Evolutionary conservation across 2,888 invertebrate genomes (phyloP), one percentile per base, ranked within the genome.

Genomic region (Acanthococcus lagerstroemiae): DNA sequence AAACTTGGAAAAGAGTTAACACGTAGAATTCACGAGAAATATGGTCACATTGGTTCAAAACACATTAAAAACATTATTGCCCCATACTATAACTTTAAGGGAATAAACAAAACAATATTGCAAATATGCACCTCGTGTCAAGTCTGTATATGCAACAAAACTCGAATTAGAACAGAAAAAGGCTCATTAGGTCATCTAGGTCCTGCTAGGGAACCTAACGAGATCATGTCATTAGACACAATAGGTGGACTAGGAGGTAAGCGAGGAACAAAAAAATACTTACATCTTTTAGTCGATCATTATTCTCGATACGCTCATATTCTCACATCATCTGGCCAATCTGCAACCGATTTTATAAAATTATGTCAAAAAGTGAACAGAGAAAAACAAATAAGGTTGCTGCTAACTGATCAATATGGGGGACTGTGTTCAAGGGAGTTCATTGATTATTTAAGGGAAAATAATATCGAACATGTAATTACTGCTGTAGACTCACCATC

Each of bases 121-220:
- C 46, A 55, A 37, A 54, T 69, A 22, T 72, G 71, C 4, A 7
- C 25, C 21, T 15, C 17, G 9, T 50, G 50, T 54, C 61, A 66
- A 54, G 67, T 69, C 37, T 73, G 73, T 58, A 71, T 70, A 55
- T 70, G 71, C 66, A 74, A 74, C 55, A 73, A 74, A 69, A 69
- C 72, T 24, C 70, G 73, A 70, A 67, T 69, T 58, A 66, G 69
- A 27, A 25, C 66, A 12, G 69, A 69, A 61, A 55, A 70, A 56
- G 73, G 70, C 5, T 57, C 70, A 19, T 67, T 72, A 68, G 71
- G 71, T 6, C 70, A 72, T 25, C 46, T 72, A 21, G 72, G 73
- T 12, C 72, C 73, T 12, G 72, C 73, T 6, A 65, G 57, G 27
- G 27, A 70, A 17, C 72, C 72, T 6, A 71, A 71, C 65, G 70